Conservation (phyloP, 2,888 invertebrate species). For the Auanema freiburgensis region DNA sequence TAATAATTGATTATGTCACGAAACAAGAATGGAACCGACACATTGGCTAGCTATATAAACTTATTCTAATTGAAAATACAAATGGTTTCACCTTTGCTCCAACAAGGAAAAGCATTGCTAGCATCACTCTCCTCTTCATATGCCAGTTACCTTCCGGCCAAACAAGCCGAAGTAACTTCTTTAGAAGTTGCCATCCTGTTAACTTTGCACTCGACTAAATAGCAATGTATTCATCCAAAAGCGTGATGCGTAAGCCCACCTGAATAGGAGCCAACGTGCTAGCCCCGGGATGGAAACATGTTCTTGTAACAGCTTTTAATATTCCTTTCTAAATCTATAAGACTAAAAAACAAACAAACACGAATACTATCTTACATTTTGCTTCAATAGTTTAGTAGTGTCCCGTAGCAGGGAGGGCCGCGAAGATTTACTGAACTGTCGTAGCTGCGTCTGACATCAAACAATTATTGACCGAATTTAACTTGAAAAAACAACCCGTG, state of each 20-base stretch:
- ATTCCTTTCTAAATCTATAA: conserved; percentile 35
- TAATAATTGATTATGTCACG: conserved; percentile 88
- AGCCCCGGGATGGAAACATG: conserved; percentile 46
- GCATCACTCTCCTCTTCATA: conserved; percentile 78
- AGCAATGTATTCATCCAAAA: too few relatives aligned
- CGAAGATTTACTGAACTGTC: too few relatives aligned
- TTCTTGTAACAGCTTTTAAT: conserved; percentile 28
- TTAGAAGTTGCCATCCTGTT: conserved; percentile 45
- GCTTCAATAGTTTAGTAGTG: too few relatives aligned
- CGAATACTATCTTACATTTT: conserved; percentile 13
- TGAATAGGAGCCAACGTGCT: conserved; percentile 41
- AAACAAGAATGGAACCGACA: conserved; percentile 91
- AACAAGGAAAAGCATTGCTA: conserved; percentile 72
- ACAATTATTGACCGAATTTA: too few relatives aligned
- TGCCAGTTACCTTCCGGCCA: conserved; percentile 76
- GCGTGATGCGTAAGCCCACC: too few relatives aligned
- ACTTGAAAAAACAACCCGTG: too few relatives aligned
- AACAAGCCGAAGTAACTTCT: conserved; percentile 48
- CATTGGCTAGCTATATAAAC: conserved; percentile 77
- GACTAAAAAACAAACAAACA: conserved; percentile 1
- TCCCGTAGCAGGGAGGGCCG: too few relatives aligned
- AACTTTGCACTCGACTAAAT: conserved; percentile 33
- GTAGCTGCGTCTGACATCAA: too few relatives aligned
- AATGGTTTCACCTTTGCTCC: conserved; percentile 67
- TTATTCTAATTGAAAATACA: conserved; percentile 3